phyloP scores from a whole-genome alignment of 2,797 vertebrate genomes.

The Acomys russatus region DNA sequence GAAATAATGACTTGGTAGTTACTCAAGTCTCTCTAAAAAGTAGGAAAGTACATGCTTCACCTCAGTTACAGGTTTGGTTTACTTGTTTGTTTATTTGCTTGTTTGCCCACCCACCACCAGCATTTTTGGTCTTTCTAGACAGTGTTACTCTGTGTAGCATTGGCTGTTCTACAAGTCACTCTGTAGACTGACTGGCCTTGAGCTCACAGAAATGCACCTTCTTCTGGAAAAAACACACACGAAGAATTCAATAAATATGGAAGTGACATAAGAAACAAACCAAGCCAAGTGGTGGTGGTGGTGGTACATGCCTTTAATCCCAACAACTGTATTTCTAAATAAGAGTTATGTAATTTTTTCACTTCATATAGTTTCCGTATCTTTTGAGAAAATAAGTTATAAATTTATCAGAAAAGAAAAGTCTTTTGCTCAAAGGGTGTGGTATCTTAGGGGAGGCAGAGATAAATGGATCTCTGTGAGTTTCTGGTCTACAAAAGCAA shows the following conservation, averaged over 20 bases:
- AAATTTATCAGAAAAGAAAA: conserved; percentile 42
- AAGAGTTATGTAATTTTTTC: background rate
- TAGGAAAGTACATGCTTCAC: background rate
- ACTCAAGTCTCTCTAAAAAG: background rate
- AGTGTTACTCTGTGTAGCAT: background rate
- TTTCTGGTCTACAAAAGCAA: no score
- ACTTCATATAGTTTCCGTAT: background rate
- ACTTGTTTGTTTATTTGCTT: background rate
- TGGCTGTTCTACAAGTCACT: background rate
- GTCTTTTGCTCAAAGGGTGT: no score
- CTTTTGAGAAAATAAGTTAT: conserved; percentile 40
- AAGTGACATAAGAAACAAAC: no score
- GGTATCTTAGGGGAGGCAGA: no score
- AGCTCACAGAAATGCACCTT: background rate
- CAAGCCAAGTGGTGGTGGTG: no score
- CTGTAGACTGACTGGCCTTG: background rate
- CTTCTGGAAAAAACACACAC: background rate
- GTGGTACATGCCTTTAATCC: no score
- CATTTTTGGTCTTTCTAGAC: background rate
- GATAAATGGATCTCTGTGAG: no score
- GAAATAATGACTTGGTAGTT: background rate
- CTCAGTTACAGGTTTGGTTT: background rate
- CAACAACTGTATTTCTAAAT: conserved; percentile 16
- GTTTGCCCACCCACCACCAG: no score
- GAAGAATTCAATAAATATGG: no score